Conservation (phyloP, 2,797 vertebrate genomes). For the Distichodus sexfasciatus region DNA sequence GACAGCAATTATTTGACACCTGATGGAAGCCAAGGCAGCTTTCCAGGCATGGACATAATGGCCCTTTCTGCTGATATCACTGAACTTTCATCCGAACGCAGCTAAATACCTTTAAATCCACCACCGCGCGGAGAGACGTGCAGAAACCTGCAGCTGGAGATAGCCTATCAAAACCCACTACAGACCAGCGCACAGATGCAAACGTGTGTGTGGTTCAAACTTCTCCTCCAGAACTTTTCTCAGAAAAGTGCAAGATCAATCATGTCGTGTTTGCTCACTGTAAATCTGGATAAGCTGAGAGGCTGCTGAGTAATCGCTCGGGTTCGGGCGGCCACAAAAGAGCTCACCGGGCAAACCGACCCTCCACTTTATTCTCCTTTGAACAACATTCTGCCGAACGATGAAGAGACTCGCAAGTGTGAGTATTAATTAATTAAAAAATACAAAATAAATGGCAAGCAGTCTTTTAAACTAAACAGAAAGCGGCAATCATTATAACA, state of each 20-base stretch:
- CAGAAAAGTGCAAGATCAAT: constrained; percentile 2
- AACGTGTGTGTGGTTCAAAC: background rate
- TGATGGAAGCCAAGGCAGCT: background rate
- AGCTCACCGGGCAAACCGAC: constrained; percentile 1
- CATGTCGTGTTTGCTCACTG: constrained; percentile 11
- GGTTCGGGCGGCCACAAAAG: background rate
- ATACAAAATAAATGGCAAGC: too few species aligned
- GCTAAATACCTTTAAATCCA: constrained; percentile 15
- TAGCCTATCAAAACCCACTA: constrained; percentile 3
- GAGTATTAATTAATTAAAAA: too few species aligned
- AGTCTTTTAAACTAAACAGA: too few species aligned
- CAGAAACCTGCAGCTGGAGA: background rate
- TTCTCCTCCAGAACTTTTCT: background rate
- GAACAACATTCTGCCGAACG: background rate
- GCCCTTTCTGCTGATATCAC: background rate
- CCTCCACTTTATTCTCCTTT: background rate
- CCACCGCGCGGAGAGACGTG: background rate
- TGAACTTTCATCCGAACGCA: constrained; percentile 8
- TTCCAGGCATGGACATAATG: background rate
- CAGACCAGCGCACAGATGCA: background rate
- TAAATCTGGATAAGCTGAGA: background rate
- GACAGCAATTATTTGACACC: background rate
- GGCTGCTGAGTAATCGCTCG: background rate
- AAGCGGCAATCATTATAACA: too few species aligned
- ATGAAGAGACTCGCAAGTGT: background rate